These are phyloP conservation scores for Sebastes fasciatus DNA, from an alignment of 2,113 vertebrate genomes.

Conservation along the genomic window DNA sequence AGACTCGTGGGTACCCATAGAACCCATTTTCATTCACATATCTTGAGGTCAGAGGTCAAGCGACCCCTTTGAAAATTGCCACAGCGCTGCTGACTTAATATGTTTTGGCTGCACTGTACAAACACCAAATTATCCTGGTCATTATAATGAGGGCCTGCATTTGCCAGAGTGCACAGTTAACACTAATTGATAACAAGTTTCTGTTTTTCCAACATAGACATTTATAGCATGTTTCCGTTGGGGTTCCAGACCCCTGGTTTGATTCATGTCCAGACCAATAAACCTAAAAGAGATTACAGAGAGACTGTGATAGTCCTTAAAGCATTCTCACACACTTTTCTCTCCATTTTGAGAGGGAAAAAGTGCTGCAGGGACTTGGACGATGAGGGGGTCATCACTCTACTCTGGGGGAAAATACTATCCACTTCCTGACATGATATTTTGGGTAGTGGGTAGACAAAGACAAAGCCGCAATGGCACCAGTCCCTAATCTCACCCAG, in stretches of 20 bases:
- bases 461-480: slow-evolving; percentile 64
- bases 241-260: slow-evolving; percentile 27
- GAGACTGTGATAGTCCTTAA: background rate
- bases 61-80: too few relatives aligned
- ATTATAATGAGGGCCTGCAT: slow-evolving; percentile 66
- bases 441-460: slow-evolving; percentile 51
- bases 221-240: slow-evolving; percentile 58
- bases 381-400: slow-evolving; percentile 51
- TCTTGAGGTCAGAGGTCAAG: too few relatives aligned
- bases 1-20: too few relatives aligned
- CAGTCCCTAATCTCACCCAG: slow-evolving; percentile 73
- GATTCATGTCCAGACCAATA: slow-evolving; percentile 46
- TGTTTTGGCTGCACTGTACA: slow-evolving; percentile 60
- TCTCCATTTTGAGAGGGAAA: background rate
- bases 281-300: slow-evolving; percentile 10
- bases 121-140: slow-evolving; percentile 66
- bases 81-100: slow-evolving; percentile 56
- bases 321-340: slow-evolving; percentile 1
- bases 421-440: slow-evolving; percentile 64
- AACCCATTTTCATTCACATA: too few relatives aligned
- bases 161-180: slow-evolving; percentile 72
- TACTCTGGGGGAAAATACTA: slow-evolving; percentile 42
- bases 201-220: slow-evolving; percentile 68
- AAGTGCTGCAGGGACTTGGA: slow-evolving; percentile 30
- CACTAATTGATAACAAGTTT: slow-evolving; percentile 75